These are phyloP conservation scores for Cryptosula pallasiana DNA, from an alignment of 2,888 invertebrate species.

Conservation along the genomic window DNA sequence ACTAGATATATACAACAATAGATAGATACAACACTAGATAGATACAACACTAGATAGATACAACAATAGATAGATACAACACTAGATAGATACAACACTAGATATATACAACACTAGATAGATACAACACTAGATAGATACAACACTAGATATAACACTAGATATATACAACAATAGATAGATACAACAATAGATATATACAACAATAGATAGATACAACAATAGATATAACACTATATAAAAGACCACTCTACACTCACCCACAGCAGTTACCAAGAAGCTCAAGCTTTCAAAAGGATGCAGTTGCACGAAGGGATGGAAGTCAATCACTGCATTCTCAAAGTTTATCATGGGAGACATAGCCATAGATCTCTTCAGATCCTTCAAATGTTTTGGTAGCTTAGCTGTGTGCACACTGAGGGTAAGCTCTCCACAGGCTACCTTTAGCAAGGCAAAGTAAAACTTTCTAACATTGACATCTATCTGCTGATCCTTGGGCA, in stretches of 20 bases:
- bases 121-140: too few species aligned
- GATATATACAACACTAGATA: too few species aligned
- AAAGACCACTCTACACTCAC: background rate
- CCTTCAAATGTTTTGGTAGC: slow-evolving; percentile 68
- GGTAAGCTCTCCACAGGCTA: slow-evolving; percentile 63
- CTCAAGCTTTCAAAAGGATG: slow-evolving; percentile 18
- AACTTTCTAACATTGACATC: slow-evolving; percentile 11
- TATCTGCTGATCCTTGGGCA: background rate
- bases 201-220: too few species aligned
- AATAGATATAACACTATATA: too few species aligned
- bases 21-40: too few species aligned
- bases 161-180: too few species aligned
- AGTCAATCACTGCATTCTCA: slow-evolving; percentile 89
- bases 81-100: too few species aligned
- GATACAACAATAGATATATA: too few species aligned
- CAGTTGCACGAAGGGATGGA: slow-evolving; percentile 49
- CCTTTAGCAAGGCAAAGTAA: slow-evolving; percentile 8
- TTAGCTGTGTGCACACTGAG: slow-evolving; percentile 85
- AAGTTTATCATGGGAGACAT: slow-evolving; percentile 81
- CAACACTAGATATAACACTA: too few species aligned
- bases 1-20: too few species aligned
- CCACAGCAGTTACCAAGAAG: background rate
- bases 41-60: too few species aligned
- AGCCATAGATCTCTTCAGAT: slow-evolving; percentile 77
- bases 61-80: too few species aligned